These are phyloP conservation scores for Miichthys miiuy DNA, from an alignment of 2,797 vertebrate species.

Conservation along the genomic window DNA sequence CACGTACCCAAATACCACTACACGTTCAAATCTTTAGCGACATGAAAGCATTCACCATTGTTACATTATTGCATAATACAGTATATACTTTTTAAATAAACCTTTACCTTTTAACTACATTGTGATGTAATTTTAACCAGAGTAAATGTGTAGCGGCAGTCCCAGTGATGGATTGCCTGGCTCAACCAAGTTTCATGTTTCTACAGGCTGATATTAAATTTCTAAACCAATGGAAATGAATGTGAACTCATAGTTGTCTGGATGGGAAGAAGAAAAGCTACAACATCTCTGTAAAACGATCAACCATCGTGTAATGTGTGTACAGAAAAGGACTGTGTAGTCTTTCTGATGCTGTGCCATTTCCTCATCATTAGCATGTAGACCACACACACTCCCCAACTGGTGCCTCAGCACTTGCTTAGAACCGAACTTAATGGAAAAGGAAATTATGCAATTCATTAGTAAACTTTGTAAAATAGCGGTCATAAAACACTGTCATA, in stretches of 20 bases:
- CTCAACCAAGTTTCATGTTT: neutral
- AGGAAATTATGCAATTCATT: conserved; percentile 66
- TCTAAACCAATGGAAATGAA: conserved; percentile 1
- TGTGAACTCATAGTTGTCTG: conserved; percentile 1
- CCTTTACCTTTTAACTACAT: neutral
- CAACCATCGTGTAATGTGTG: neutral
- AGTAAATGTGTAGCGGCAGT: neutral
- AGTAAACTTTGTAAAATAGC: conserved; percentile 69
- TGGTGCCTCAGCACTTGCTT: conserved; percentile 57
- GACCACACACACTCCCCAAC: conserved; percentile 52
- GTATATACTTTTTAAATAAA: neutral
- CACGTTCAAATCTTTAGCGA: conserved; percentile 3
- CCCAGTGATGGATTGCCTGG: neutral
- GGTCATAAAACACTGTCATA: conserved; percentile 62
- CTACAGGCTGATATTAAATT: neutral
- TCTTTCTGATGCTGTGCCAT: conserved; percentile 31
- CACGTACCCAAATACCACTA: neutral
- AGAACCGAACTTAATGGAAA: conserved; percentile 51
- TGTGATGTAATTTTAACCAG: neutral
- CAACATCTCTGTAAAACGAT: conserved; percentile 17
- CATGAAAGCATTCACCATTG: neutral
- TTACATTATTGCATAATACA: neutral
- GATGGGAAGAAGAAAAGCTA: neutral
- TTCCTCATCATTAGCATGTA: conserved; percentile 52
- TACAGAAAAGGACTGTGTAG: no score